Percentiles rank a stretch among this genome's conserved stretches.
These are phyloP conservation scores for Scaptomyza flava DNA, from an alignment of 2,888 invertebrate genomes.

Conservation along the genomic window DNA sequence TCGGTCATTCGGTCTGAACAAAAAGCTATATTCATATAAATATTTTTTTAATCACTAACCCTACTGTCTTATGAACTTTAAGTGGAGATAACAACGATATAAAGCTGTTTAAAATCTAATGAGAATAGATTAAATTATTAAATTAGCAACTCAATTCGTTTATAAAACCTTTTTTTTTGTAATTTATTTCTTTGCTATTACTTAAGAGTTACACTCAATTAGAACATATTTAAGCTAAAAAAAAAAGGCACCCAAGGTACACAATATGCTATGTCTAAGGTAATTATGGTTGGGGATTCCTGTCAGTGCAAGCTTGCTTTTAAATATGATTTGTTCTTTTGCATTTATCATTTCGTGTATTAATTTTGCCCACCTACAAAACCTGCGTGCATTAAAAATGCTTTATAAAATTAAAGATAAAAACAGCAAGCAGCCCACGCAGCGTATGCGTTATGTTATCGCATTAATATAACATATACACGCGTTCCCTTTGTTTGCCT, in stretches of 20 bases:
- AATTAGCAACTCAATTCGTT: not conserved
- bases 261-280: too few species aligned
- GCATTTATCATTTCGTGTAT: constrained; percentile 40
- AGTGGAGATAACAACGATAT: too few species aligned
- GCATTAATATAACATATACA: constrained; percentile 37
- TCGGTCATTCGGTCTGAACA: too few species aligned
- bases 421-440: constrained; percentile 25
- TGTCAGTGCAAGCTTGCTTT: not conserved
- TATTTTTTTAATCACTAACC: not conserved
- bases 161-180: too few species aligned
- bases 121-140: not conserved
- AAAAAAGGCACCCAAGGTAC: too few species aligned
- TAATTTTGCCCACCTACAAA: constrained; percentile 20
- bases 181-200: constrained; percentile 39
- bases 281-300: too few species aligned
- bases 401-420: constrained; percentile 10
- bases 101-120: not conserved
- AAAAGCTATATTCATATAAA: not conserved
- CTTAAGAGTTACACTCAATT: constrained; percentile 22
- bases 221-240: not conserved
- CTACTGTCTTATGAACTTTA: too few species aligned
- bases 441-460: constrained; percentile 54
- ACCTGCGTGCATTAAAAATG: constrained; percentile 10
- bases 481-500: constrained; percentile 1
- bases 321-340: constrained; percentile 43